phyloP scores from a whole-genome alignment of 2,888 invertebrate genomes.

The Rutpela maculata region DNA sequence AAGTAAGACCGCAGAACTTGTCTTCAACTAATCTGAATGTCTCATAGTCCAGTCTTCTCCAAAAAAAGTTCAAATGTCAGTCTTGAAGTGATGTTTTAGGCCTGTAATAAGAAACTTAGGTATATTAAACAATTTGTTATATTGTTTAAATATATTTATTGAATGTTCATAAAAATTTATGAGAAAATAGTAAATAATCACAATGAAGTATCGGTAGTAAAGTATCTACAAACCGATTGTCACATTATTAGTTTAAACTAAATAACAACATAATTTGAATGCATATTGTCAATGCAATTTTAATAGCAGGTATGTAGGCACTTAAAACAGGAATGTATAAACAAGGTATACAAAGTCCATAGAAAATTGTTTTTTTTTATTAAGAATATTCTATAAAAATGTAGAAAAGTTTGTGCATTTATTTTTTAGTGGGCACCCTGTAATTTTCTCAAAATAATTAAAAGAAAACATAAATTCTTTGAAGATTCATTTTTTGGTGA shows the following conservation, averaged over 20 bases:
- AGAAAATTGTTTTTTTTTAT: slow-evolving; percentile 39
- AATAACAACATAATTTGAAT: slow-evolving; percentile 57
- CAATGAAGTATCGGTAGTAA: slow-evolving; percentile 63
- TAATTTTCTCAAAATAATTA: slow-evolving; percentile 18
- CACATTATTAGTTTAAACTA: slow-evolving; percentile 59
- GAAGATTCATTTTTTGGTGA: slow-evolving; percentile 40
- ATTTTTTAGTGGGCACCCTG: slow-evolving; percentile 37
- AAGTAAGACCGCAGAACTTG: slow-evolving; percentile 73
- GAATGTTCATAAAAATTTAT: slow-evolving; percentile 67
- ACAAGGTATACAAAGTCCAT: slow-evolving; percentile 55
- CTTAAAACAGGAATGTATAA: slow-evolving; percentile 66
- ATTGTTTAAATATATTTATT: slow-evolving; percentile 68
- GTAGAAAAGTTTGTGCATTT: slow-evolving; percentile 45
- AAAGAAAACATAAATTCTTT: slow-evolving; percentile 31
- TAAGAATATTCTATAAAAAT: slow-evolving; percentile 44
- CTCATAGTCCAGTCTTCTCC: slow-evolving; percentile 73
- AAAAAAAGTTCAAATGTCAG: slow-evolving; percentile 75
- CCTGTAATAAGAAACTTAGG: slow-evolving; percentile 72
- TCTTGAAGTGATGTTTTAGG: slow-evolving; percentile 73
- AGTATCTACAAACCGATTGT: slow-evolving; percentile 67
- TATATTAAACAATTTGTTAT: slow-evolving; percentile 70
- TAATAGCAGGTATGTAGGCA: slow-evolving; percentile 63
- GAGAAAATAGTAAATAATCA: slow-evolving; percentile 68
- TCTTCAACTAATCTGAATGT: slow-evolving; percentile 74
- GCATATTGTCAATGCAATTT: slow-evolving; percentile 63